Conservation (phyloP, 2,113 vertebrate genomes). For the Marmota monax region DNA sequence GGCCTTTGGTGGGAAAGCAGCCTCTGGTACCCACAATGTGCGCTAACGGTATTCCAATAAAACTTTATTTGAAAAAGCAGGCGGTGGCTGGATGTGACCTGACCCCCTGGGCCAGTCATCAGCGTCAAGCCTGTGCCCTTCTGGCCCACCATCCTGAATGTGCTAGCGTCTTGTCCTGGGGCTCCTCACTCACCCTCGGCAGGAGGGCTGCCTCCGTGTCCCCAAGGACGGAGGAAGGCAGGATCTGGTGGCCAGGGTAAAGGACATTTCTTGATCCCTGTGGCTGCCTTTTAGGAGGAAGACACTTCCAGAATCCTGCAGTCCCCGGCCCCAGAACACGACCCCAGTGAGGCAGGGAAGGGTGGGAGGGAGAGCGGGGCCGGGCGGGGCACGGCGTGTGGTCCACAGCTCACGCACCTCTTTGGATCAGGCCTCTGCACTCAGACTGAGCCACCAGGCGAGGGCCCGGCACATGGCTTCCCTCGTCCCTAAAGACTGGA, state of each 20-base stretch:
- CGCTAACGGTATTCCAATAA: background rate
- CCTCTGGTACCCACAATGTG: rapidly evolving
- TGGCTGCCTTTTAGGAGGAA: background rate
- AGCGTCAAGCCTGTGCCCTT: background rate
- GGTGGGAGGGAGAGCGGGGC: too few species aligned
- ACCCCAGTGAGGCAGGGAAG: background rate
- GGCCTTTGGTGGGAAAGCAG: background rate
- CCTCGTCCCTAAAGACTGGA: background rate
- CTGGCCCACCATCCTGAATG: rapidly evolving
- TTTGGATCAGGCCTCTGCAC: rapidly evolving
- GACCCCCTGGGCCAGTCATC: background rate
- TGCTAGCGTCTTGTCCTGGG: background rate
- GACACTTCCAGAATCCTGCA: background rate
- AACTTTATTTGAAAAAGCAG: background rate
- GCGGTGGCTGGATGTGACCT: background rate
- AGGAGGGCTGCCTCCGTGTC: rapidly evolving
- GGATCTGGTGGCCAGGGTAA: background rate
- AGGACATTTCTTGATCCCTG: rapidly evolving
- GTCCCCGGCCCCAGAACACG: background rate
- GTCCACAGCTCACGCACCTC: too few species aligned
- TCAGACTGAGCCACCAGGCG: too few species aligned
- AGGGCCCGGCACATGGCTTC: too few species aligned
- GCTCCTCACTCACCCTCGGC: too few species aligned
- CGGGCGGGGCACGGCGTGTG: rapidly evolving
- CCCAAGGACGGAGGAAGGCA: background rate